Evolutionary conservation across 2,113 vertebrate species (phyloP), one percentile per base, ranked within the genome.

Genomic region (Clupea harengus): DNA sequence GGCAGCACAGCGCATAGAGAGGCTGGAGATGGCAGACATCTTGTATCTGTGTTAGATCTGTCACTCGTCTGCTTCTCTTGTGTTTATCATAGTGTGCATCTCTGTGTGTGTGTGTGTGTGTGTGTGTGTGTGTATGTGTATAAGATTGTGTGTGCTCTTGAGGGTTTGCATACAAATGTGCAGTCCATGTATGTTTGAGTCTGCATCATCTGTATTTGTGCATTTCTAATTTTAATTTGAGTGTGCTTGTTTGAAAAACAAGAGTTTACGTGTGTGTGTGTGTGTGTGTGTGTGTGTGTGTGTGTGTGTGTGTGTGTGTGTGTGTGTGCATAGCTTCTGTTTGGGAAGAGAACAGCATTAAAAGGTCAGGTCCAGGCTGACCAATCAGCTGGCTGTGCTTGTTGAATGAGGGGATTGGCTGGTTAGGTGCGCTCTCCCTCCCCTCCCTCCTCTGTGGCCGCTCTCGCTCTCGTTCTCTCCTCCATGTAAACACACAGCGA

Each of bases 301-400:
- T 60, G 6, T 60, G 20, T 60, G 17, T 60, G 54, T 20, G 15
- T n/a, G 2, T 60, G 11, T 72, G 25, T 72, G 25, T 8, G 64
- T 32, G 25, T 3, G 64, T 72, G 25, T 28, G 7, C 54, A 84
- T 60, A 45, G 50, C 46, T 82, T 82, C 82, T 49, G 47, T 49
- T 45, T 15, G 54, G 85, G 81, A 60, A 78, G 20, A 83, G 18
- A 52, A 47, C 28, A 4, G 22, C 47, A 32, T 87, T 82, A 78
- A 87, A 85, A 90, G 89, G 89, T 89, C 91, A 87, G 20, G 47
- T 83, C 39, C 15, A 49, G 28, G 67, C 75, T 44, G 87, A 82
- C 87, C 86, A 84, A 85, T 89, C 67, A 45, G 75, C 80, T 80
- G 32, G 81, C 75, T 57, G 20, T 72, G 78, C 39, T 72, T 81